Evolutionary conservation across 2,113 vertebrate species (phyloP).

Genomic region (Xenopus tropicalis): UCB_Xtro_10.0 CM004446.2:114779501-114780000

Average conservation of each 20-base stretch:
- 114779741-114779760: conserved; percentile 57
- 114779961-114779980: conserved; percentile 7
- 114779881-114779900: conserved; percentile 69
- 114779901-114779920: conserved; percentile 52
- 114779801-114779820: conserved; percentile 73
- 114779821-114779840: conserved; percentile 79
- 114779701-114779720: conserved; percentile 87
- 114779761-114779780: conserved; percentile 63
- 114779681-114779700: conserved; percentile 87
- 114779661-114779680: conserved; percentile 98
- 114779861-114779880: conserved; percentile 72
- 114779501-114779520: too few species aligned
- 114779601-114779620: too few species aligned
- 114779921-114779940: conserved; percentile 36
- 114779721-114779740: conserved; percentile 58
- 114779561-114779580: too few species aligned
- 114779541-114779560: too few species aligned
- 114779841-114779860: conserved; percentile 80
- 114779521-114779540: too few species aligned
- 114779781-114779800: conserved; percentile 67
- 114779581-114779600: too few species aligned
- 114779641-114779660: conserved; percentile 52
- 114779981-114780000: neutral
- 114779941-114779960: conserved; percentile 21
- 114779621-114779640: neutral